Evolutionary conservation across 2,888 invertebrate genomes (phyloP).

Genomic region (Sphaerophoria rueppellii): DNA sequence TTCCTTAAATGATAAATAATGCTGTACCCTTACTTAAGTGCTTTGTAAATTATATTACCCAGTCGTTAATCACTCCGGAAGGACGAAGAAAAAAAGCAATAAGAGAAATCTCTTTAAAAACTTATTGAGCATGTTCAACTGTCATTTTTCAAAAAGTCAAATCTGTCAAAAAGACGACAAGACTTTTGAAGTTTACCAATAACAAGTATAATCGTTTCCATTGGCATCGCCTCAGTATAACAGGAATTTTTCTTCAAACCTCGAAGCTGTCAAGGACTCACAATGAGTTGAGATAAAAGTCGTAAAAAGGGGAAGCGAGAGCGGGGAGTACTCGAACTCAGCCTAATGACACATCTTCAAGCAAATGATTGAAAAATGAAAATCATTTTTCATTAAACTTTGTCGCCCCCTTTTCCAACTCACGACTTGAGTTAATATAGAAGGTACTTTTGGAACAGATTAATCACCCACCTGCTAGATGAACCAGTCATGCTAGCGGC

Average conservation of each 20-base stretch:
- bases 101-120: conserved; percentile 57
- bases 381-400: conserved; percentile 72
- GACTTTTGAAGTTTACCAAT: conserved; percentile 53
- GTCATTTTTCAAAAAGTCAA: conserved; percentile 68
- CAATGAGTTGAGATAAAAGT: background rate
- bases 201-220: conserved; percentile 43
- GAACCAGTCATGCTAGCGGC: conserved; percentile 6
- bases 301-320: background rate
- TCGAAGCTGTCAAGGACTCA: too few species aligned
- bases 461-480: conserved; percentile 73
- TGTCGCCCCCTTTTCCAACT: conserved; percentile 1
- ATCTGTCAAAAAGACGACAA: conserved; percentile 65
- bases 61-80: conserved; percentile 62
- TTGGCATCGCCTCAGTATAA: conserved; percentile 12
- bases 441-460: conserved; percentile 45
- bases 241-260: background rate
- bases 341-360: conserved; percentile 66
- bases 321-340: conserved; percentile 25
- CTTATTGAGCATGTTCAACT: conserved; percentile 70
- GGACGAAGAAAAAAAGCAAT: background rate
- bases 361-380: conserved; percentile 72
- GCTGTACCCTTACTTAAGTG: background rate
- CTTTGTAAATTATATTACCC: conserved; percentile 36
- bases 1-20: conserved; percentile 2
- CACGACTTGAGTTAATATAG: conserved; percentile 13